phyloP scores from a whole-genome alignment of 2,113 vertebrate species.

The Arvicanthis niloticus region DNA sequence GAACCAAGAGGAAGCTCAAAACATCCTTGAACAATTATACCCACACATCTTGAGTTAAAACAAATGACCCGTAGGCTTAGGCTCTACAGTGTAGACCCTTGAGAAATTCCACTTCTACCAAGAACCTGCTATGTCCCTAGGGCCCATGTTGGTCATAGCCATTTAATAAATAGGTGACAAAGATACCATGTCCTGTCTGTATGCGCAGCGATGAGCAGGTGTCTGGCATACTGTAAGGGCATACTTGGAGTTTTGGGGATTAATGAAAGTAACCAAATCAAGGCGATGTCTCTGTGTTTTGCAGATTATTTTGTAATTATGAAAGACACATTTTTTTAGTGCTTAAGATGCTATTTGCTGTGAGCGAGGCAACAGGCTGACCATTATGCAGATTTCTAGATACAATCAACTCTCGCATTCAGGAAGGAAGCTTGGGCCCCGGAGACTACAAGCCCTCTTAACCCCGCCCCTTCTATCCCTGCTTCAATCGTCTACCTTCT shows the following conservation, averaged over 20 bases:
- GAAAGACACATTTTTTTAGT: not conserved
- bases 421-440: no score
- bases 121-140: not conserved
- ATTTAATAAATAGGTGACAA: not conserved
- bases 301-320: not conserved
- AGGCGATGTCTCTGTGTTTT: not conserved
- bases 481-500: not conserved
- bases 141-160: not conserved
- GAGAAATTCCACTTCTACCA: not conserved
- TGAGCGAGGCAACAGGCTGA: not conserved
- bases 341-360: not conserved
- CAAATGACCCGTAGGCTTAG: not conserved
- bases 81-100: not conserved
- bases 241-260: not conserved
- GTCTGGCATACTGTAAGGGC: not conserved
- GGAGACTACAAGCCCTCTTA: not conserved
- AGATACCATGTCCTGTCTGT: not conserved
- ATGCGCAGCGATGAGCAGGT: not conserved
- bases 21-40: not conserved
- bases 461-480: rapidly evolving
- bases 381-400: not conserved
- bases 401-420: no score
- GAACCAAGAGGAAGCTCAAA: not conserved
- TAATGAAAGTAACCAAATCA: constrained; percentile 15
- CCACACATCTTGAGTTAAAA: not conserved